Conservation (phyloP, 2,797 vertebrate species). For the Lates japonicus region DNA sequence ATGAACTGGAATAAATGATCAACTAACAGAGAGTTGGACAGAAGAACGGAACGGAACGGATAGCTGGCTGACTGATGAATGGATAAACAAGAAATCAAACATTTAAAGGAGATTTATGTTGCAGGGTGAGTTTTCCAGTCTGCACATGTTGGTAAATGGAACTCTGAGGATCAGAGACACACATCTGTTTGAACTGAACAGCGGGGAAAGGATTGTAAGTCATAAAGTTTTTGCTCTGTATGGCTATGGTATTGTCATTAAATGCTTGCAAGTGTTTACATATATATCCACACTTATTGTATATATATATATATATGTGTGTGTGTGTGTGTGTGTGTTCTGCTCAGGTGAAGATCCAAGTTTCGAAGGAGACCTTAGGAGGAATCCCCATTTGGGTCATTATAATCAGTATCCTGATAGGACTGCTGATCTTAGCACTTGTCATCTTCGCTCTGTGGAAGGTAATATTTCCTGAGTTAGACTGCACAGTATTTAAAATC, state of each 20-base stretch:
- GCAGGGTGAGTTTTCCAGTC: constrained; percentile 90
- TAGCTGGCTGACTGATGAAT: background rate
- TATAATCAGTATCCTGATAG: constrained; percentile 93
- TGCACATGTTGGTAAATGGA: constrained; percentile 87
- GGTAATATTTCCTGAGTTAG: constrained; percentile 81
- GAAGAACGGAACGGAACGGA: background rate
- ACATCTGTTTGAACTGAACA: constrained; percentile 85
- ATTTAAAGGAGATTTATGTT: constrained; percentile 29
- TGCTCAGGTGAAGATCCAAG: constrained; percentile 90
- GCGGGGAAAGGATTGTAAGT: constrained; percentile 87
- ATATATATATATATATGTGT: too few species aligned
- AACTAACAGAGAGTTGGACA: background rate
- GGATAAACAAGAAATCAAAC: background rate
- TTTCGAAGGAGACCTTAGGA: constrained; percentile 91
- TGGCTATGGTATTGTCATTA: background rate
- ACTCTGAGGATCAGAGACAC: constrained; percentile 80
- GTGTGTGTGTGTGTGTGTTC: background rate
- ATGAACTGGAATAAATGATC: background rate
- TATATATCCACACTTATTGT: background rate
- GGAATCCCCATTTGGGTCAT: constrained; percentile 95
- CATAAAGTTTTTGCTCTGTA: background rate
- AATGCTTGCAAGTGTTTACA: background rate
- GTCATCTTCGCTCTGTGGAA: constrained; percentile 97
- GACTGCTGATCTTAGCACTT: constrained; percentile 93
- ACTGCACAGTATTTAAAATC: background rate